Evolutionary conservation across 2,113 vertebrate species (phyloP).

Genomic region (Oxyura jamaicensis): DNA sequence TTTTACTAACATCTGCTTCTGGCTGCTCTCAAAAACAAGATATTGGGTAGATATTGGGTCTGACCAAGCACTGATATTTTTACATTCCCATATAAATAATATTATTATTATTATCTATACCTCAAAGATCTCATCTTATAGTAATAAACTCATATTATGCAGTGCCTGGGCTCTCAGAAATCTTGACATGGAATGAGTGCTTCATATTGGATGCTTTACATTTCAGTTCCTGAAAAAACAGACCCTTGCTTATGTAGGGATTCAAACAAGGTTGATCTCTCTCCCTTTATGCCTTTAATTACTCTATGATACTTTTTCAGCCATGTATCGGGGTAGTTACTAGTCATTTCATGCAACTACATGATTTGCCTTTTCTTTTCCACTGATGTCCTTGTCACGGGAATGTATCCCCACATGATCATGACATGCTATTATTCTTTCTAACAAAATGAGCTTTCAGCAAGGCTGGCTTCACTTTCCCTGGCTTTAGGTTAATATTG

Average conservation of each 20-base stretch:
- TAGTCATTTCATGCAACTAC: background rate
- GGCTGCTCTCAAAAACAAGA: background rate
- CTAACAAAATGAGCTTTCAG: background rate
- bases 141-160: background rate
- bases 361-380: background rate
- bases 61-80: background rate
- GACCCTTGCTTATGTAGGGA: background rate
- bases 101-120: slow-evolving; percentile 12
- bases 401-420: background rate
- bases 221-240: background rate
- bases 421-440: background rate
- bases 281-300: background rate
- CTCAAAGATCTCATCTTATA: background rate
- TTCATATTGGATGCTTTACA: background rate
- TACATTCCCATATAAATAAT: background rate
- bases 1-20: background rate
- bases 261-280: background rate
- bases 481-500: background rate
- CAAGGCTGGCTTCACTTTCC: background rate
- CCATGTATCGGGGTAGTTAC: background rate
- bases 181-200: background rate
- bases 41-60: background rate
- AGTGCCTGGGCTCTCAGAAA: background rate
- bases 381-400: background rate
- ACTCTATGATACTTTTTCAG: background rate